Percentiles rank a stretch among this genome's conserved stretches.
Conservation (phyloP, 2,888 invertebrate species). For the Gandaritis pyraliata region DNA sequence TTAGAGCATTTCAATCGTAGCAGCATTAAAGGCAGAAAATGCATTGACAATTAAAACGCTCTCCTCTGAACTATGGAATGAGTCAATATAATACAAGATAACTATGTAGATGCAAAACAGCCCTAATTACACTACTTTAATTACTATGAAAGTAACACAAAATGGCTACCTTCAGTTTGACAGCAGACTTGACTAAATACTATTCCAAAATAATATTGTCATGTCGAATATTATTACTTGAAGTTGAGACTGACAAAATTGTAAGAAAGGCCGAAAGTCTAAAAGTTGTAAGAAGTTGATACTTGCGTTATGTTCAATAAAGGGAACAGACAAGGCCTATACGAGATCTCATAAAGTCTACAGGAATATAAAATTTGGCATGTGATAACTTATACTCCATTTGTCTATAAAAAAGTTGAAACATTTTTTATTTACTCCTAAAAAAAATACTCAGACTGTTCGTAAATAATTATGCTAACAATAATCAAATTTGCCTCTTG, state of each 20-base stretch:
- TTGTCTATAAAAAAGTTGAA: not conserved
- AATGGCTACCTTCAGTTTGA: no score
- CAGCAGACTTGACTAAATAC: no score
- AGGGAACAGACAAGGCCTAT: not conserved
- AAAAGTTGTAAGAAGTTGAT: no score
- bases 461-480: no score
- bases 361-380: constrained; percentile 1
- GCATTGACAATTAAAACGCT: constrained; percentile 12
- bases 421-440: not conserved
- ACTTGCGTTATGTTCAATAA: not conserved
- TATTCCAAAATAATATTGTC: no score
- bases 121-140: no score
- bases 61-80: constrained; percentile 17
- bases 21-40: constrained; percentile 10
- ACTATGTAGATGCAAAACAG: constrained; percentile 3
- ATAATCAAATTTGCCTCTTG: no score
- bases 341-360: not conserved
- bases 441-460: no score
- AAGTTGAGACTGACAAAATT: no score
- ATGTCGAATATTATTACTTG: no score
- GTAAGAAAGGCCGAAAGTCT: no score
- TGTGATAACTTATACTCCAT: not conserved
- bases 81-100: constrained; percentile 14
- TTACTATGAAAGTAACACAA: no score
- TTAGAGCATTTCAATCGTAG: constrained; percentile 8